Percentiles rank a stretch among this genome's conserved stretches.
Conservation (phyloP, 1,140 invertebrate genomes). For the Diabrotica virgifera region DNA sequence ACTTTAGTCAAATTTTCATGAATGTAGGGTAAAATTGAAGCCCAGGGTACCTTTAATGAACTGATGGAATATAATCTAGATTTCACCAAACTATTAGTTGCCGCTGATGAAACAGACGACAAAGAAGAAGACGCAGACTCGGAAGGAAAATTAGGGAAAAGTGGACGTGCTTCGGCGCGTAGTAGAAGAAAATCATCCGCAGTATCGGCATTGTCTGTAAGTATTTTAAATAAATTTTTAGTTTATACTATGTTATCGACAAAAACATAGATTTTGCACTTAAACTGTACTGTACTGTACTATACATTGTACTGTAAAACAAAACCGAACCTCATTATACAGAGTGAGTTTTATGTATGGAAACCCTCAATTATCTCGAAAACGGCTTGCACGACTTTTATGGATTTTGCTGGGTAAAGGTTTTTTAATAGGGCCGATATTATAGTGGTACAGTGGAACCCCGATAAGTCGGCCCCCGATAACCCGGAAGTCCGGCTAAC, state of each 20-base stretch:
- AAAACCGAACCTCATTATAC: too few species aligned
- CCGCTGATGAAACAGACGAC: slow-evolving; percentile 37
- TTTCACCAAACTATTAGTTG: slow-evolving; percentile 53
- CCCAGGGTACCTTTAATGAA: slow-evolving; percentile 57
- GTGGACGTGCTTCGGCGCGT: not conserved
- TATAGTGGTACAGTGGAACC: too few species aligned
- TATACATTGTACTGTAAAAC: too few species aligned
- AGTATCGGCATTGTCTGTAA: not conserved
- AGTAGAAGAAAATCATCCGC: not conserved
- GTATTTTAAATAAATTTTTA: not conserved
- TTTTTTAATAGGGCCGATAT: too few species aligned
- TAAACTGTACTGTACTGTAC: too few species aligned
- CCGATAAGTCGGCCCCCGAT: too few species aligned
- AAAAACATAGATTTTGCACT: too few species aligned
- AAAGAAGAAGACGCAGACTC: not conserved
- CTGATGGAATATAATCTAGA: slow-evolving; percentile 54
- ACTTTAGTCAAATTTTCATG: not conserved
- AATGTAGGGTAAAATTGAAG: slow-evolving; percentile 53
- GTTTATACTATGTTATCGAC: not conserved
- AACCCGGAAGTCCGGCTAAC: too few species aligned
- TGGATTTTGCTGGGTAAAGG: too few species aligned
- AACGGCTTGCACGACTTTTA: too few species aligned
- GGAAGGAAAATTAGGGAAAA: not conserved
- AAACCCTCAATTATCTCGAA: too few species aligned
- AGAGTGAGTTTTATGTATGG: too few species aligned